Base-by-base conservation (phyloP, 2,888 invertebrate species). In the Prosopocoilus inquinatus region DNA sequence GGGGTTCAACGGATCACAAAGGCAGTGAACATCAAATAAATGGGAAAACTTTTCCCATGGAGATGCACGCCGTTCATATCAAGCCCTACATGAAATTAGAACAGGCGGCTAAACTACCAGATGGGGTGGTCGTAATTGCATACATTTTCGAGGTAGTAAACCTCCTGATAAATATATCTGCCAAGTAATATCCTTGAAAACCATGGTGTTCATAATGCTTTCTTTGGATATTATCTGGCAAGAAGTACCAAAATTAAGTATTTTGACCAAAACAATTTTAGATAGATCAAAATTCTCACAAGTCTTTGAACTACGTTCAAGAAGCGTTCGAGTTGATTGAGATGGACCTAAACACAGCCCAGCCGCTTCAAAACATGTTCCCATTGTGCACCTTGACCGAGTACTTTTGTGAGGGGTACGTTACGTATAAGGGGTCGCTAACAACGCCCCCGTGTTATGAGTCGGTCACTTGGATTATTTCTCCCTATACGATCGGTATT, bases 381-480 rank as follows among this genome's bases (percentile, higher is more conserved):
- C 35, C 54, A 8, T 38, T 62, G 4, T 51, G 36, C 28, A 51
- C 61, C 3, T 44, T 64, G 28, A 50, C 50, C 3, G 59, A 62
- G 20, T 57, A 59, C 4, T 64, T 64, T 53, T 47, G 55, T 12
- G 38, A 43, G 43, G 62, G 62, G 9, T 65, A 63, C 43, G 64
- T 63, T 74, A 87, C 87, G 0, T 90, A 90, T 75, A 83, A 82
- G 71, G 84, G 90, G 13, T 90, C 89, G 0, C 76, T 89, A 34
- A 90, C 89, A 35, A 88, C 88, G 1, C 89, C 89, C 0, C 88
- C 89, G 3, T 90, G 89, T 73, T 84, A 83, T 12, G 89, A 90
- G 72, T 85, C 84, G 41, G 87, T 89, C 55, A 87, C 85, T 11
- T 90, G 90, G 90, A 83, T 88, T 36, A 79, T 89, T 12, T 89